Evolutionary conservation across 2,888 invertebrate species (phyloP), one percentile per base, ranked within the genome.

Genomic region (Amaurobius ferox): DNA sequence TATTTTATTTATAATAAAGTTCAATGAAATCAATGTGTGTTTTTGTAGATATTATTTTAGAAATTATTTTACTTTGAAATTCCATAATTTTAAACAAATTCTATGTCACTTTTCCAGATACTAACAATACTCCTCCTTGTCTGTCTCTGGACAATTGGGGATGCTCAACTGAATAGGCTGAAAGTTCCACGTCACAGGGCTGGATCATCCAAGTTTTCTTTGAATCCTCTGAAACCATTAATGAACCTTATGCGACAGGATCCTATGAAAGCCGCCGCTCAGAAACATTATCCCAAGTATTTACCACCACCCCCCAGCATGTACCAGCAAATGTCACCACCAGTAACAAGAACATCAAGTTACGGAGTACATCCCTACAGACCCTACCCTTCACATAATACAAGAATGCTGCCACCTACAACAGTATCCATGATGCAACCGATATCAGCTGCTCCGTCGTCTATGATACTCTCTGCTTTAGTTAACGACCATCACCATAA

Each of bases 201-300:
- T 23, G 79, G 85, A 2, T 35, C 79, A 16, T 71, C 79, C 6
- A 86, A 86, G 39, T 86, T 86, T 44, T 79, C 79, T 1, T 40
- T 86, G 9, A 86, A 86, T 39, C 86, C 86, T 0, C 29, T 86
- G 6, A 86, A 86, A 35, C 86, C 86, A 0, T 2, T 86, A 0
- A 79, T 86, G 79, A 86, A 86, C 26, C 66, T 86, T 6, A 78
- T 86, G 74, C 40, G 86, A 5, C 83, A 77, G 29, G 86, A 86
- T 19, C 86, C 86, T 0, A 76, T 86, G 86, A 86, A 79, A 28
- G 76, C 76, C 7, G 55, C 86, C 0, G 86, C 79, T 5, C 79
- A 79, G 44, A 35, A 79, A 23, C 86, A 86, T 13, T 39, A 71
- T 32, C 29, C 76, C 1, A 86, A 86, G 26, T 79, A 79, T 32